Conservation (phyloP, 2,113 vertebrate genomes). For the Spizaetus ornatus region DNA sequence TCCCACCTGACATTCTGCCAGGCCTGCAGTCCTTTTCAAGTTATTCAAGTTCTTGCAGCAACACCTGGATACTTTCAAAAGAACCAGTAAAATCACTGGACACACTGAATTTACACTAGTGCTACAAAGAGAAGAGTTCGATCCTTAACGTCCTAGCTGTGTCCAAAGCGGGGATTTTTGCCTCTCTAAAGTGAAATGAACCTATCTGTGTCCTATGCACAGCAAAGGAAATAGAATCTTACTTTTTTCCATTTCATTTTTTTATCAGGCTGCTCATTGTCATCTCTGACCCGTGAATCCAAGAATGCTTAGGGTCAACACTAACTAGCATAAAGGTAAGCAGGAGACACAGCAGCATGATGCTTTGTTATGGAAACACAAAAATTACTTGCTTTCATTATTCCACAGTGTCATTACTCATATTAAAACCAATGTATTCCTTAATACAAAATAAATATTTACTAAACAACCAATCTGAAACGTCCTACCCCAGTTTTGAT, state of each 20-base stretch:
- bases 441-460: background rate
- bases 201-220: background rate
- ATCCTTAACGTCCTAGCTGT: background rate
- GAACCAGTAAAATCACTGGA: background rate
- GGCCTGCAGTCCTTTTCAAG: background rate
- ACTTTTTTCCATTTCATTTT: background rate
- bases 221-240: background rate
- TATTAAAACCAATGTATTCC: background rate
- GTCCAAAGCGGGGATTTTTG: background rate
- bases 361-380: background rate
- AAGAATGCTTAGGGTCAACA: background rate
- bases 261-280: background rate
- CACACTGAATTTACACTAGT: background rate
- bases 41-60: background rate
- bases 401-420: background rate
- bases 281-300: background rate
- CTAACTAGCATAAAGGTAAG: background rate
- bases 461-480: background rate
- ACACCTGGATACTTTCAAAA: background rate
- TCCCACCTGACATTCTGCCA: background rate
- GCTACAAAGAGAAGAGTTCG: background rate
- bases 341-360: background rate
- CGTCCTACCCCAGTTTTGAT: background rate
- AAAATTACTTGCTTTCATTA: background rate
- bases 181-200: background rate